Base-by-base conservation (phyloP, 2,797 vertebrate species). In the Denticeps clupeoides region DNA sequence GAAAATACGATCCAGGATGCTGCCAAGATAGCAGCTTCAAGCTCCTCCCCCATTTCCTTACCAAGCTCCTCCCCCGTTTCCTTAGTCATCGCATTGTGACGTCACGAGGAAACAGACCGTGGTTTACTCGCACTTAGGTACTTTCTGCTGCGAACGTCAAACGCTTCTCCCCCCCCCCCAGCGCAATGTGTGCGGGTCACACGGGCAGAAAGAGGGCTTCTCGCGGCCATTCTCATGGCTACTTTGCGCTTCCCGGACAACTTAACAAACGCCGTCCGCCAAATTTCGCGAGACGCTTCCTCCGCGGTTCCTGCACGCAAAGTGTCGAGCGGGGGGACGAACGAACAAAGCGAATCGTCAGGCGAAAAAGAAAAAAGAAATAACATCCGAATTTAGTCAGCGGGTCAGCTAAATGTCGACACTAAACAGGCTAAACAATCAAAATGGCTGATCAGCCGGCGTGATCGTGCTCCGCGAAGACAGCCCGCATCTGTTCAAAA, bases 371-470 rank as follows among this genome's bases (percentile, higher is more conserved):
- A 46, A 19, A 27, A 24, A 48, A 42, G 42, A 49, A 24, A 44
- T n/a, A n/a, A n/a, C n/a, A n/a, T n/a, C n/a, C n/a, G n/a, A n/a
- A n/a, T n/a, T n/a, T n/a, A n/a, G n/a, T n/a, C n/a, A n/a, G n/a
- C n/a, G n/a, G n/a, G n/a, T n/a, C 18, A 38, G 35, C 35, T 28
- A 27, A 10, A 9, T 21, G 18, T 35, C 35, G 35, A 35, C 3
- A 38, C 35, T 21, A 38, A 35, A 18, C 35, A 35, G 38, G 35
- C 38, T 38, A n/a, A 48, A 53, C 44, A 45, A 53, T 49, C 53
- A 65, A 65, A 56, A 65, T 65, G 59, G 56, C 56, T 65, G 59
- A 65, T 60, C 48, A n/a, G 38, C 35, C 41, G 45, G 40, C 15
- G 43, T 18, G 25, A 41, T 40, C 35, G 41, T 24, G 44, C n/a